Evolutionary conservation across 1,140 invertebrate species (phyloP).

Genomic region (Thaumetopoea pityocampa): DNA sequence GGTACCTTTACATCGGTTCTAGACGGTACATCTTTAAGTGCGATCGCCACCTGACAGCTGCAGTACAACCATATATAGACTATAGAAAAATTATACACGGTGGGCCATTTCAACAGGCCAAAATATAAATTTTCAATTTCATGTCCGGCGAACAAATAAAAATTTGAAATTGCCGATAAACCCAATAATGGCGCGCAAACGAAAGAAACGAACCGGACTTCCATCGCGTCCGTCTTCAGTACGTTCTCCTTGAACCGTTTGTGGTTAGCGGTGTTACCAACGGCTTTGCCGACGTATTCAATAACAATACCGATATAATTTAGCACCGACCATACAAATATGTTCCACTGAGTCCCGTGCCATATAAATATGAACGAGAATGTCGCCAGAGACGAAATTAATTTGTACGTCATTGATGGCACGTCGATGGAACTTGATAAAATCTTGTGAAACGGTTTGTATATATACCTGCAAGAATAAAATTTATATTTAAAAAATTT

Average conservation of each 20-base stretch:
- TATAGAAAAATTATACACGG: conserved; percentile 41
- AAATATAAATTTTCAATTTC: conserved; percentile 80
- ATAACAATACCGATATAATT: conserved; percentile 88
- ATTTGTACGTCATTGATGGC: conserved; percentile 75
- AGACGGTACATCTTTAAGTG: conserved; percentile 51
- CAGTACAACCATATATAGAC: conserved; percentile 49
- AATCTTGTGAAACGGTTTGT: conserved; percentile 80
- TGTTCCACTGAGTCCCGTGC: conserved; percentile 88
- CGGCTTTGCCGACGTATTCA: conserved; percentile 78
- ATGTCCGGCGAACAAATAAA: conserved; percentile 88
- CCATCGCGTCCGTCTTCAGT: conserved; percentile 53
- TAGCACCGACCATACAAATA: conserved; percentile 89
- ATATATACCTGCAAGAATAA: conserved; percentile 86
- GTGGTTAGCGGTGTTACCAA: conserved; percentile 65
- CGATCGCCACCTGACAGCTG: conserved; percentile 63
- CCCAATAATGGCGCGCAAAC: conserved; percentile 83
- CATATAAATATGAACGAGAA: conserved; percentile 93
- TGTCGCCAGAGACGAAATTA: conserved; percentile 85
- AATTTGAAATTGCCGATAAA: conserved; percentile 88
- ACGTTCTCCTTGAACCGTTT: conserved; percentile 52
- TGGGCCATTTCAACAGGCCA: conserved; percentile 49
- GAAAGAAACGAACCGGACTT: conserved; percentile 79
- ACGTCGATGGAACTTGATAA: conserved; percentile 48
- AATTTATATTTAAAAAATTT: conserved; percentile 8
- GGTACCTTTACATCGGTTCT: conserved; percentile 27